Evolutionary conservation across 1,140 invertebrate genomes (phyloP).

Genomic region (Drosophila malerkotliana): DNA sequence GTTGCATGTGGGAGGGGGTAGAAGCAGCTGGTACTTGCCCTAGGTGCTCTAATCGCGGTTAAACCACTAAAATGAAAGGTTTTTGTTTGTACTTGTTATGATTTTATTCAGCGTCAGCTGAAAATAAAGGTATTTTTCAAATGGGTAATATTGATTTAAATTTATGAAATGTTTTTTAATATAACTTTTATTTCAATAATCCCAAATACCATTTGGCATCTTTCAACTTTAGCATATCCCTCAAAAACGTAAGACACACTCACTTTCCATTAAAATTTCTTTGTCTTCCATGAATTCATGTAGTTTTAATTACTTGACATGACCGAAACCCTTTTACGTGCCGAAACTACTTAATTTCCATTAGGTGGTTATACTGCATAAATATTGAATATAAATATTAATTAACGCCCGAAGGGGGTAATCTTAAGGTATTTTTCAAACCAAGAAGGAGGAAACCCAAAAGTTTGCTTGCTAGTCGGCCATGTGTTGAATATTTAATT

Average conservation of each 20-base stretch:
- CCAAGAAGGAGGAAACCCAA: constrained; percentile 2
- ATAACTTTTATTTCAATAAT: no score
- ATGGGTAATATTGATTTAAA: no score
- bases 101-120: neutral
- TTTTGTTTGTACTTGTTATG: neutral
- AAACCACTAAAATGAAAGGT: constrained; percentile 3
- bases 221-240: neutral
- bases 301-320: constrained; percentile 21
- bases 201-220: neutral
- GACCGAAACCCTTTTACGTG: constrained; percentile 44
- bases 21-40: constrained; percentile 31
- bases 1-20: neutral
- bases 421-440: constrained; percentile 4
- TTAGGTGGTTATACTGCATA: constrained; percentile 32
- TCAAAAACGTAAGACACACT: neutral
- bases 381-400: constrained; percentile 65
- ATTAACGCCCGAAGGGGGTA: constrained; percentile 17
- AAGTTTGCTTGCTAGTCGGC: constrained; percentile 39
- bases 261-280: neutral
- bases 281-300: neutral
- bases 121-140: neutral
- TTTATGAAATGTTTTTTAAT: no score
- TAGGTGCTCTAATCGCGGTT: constrained; percentile 73
- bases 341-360: constrained; percentile 42
- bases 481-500: constrained; percentile 79